Percentiles rank a stretch among this genome's conserved stretches.
These are phyloP conservation scores for Menura novaehollandiae DNA, from an alignment of 2,113 vertebrate species.

Conservation along the genomic window DNA sequence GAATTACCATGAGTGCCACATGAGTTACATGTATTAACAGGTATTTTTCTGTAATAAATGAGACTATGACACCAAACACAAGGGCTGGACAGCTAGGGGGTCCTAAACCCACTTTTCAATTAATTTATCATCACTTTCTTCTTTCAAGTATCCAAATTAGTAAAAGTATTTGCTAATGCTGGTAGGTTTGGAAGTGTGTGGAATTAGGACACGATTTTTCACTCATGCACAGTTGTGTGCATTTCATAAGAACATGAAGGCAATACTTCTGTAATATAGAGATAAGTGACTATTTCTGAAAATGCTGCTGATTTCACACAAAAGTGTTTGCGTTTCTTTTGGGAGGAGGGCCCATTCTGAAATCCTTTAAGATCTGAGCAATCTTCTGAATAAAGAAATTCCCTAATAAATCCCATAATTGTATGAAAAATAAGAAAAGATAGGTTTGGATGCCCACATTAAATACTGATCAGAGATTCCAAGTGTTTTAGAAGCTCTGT, in stretches of 20 bases:
- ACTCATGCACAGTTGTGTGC: background rate
- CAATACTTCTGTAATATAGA: background rate
- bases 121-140: background rate
- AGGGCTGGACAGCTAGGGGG: background rate
- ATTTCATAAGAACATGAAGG: background rate
- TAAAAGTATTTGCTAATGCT: background rate
- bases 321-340: background rate
- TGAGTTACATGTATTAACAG: conserved; percentile 66
- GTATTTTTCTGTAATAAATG: conserved; percentile 48
- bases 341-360: background rate
- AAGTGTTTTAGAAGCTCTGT: background rate
- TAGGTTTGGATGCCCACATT: background rate
- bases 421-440: background rate
- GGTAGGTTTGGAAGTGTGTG: background rate
- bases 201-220: background rate
- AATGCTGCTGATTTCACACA: background rate
- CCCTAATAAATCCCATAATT: background rate
- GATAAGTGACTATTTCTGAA: background rate
- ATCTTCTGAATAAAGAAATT: background rate
- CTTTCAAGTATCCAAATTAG: background rate
- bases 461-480: background rate
- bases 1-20: conserved; percentile 44
- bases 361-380: background rate
- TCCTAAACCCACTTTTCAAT: background rate
- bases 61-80: background rate